Percentiles rank a stretch among this genome's conserved stretches.
Evolutionary conservation across 2,797 vertebrate genomes (phyloP).

Genomic region (Sebastes glaucus): DNA sequence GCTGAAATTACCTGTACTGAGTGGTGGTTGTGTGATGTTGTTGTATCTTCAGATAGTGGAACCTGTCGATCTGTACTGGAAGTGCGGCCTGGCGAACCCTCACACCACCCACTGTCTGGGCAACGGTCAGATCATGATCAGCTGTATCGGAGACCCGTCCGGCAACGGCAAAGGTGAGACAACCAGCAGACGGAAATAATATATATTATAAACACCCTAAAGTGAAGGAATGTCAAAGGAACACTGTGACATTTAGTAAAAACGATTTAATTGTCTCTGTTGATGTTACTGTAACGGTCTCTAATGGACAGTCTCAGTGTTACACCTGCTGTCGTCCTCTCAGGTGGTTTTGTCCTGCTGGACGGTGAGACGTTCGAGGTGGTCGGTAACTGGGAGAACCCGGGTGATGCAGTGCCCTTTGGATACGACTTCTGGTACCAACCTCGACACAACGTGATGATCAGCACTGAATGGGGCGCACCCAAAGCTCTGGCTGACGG

Average conservation of each 20-base stretch:
- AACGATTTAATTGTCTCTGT: background rate
- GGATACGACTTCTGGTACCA: slow-evolving; percentile 99
- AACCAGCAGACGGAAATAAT: background rate
- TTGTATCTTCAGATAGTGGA: slow-evolving; percentile 84
- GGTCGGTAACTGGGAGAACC: slow-evolving; percentile 89
- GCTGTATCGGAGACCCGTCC: slow-evolving; percentile 86
- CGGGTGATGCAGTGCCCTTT: slow-evolving; percentile 76
- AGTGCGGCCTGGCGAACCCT: slow-evolving; percentile 84
- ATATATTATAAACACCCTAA: background rate
- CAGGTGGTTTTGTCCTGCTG: slow-evolving; percentile 91
- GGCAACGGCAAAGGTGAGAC: slow-evolving; percentile 90
- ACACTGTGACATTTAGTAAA: background rate
- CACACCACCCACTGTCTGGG: slow-evolving; percentile 94
- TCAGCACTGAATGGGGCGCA: slow-evolving; percentile 91
- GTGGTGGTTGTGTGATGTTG: background rate
- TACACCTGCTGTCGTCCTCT: background rate
- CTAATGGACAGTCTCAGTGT: background rate
- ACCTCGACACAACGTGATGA: slow-evolving; percentile 92
- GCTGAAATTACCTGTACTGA: too few relatives aligned
- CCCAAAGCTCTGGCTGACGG: slow-evolving; percentile 84
- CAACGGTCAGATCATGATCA: slow-evolving; percentile 92
- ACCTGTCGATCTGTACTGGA: slow-evolving; percentile 84
- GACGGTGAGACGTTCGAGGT: slow-evolving; percentile 93
- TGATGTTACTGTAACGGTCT: background rate
- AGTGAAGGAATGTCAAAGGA: background rate